Base-by-base conservation (phyloP, 2,888 invertebrate species). In the Eupithecia dodoneata region DNA sequence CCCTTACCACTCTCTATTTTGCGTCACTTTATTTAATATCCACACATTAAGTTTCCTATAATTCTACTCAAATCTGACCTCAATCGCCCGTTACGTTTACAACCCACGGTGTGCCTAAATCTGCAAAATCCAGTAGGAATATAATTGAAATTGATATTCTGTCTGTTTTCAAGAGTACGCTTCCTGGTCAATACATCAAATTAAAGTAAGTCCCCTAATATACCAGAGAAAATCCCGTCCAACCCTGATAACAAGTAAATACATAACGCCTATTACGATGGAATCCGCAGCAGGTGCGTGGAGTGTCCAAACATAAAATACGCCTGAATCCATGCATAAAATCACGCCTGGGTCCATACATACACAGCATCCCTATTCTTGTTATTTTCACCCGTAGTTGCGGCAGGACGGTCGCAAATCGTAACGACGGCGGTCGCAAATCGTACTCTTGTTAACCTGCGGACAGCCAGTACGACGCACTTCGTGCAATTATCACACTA, bases 301-400 rank as follows among this genome's bases (percentile, higher is more conserved):
- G 63, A 63, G 42, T 42, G 41, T 42, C 66, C 66, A 66, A 42
- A 66, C 66, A 66, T 66, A 66, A 66, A 66, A 66, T 10, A 42
- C 42, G 66, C 15, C 42, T 66, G 63, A 12, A 15, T 42, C 66
- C 66, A 84, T 87, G 84, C 84, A 81, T 81, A 59, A 59, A 59
- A 59, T 59, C 66, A 42, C 42, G 42, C 42, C 66, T 42, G 9
- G 4, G 66, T 41, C 65, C 13, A 85, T 86, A 85, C 85, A 81
- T 80, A 78, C 77, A 18, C 77, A 18, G 30, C 10, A 63, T 4
- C 30, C 63, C 18, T 63, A 59, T 3, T 59, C 55, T 59, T 9
- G 52, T 59, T 59, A 6, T 59, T 59, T 59, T 18, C 9, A 59
- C 12, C 63, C 63, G 30, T 12, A 63, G 63, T 63, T 63, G 63